Evolutionary conservation across 2,113 vertebrate species (phyloP), one percentile per base, ranked within the genome.

Genomic region (Pachycephala philippinensis): DNA sequence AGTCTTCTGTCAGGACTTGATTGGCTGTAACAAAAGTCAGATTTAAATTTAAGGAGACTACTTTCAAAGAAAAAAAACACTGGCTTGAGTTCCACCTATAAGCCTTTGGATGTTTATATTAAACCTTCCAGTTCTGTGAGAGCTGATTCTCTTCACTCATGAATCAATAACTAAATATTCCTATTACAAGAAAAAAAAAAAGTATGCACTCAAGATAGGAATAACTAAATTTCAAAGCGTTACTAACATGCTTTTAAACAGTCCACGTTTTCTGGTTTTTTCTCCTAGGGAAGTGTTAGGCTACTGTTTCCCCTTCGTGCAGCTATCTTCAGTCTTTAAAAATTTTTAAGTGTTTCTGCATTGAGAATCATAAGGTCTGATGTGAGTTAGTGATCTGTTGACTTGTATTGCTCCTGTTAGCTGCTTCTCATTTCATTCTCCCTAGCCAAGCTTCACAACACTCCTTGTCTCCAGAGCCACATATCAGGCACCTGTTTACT

Each of bases 141-240:
- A 74, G 21, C 8, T 63, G 24, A 28, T 85, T 83, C 53, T 84
- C 10, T 57, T 68, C 63, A 15, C 16, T 76, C 39, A 47, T 40
- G 11, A 83, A 79, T 37, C 7, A 75, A 39, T 64, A 92, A 69
- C 30, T 26, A 69, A 66, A 82, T 49, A 78, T n/a, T 61, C 10
- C 37, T 44, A 37, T 42, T 28, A 61, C 13, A 84, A 66, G n/a
- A 7, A 21, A 49, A 20, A 54, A 54, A 50, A 15, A 7, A 69
- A 52, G 9, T 13, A 61, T 20, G 9, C 13, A 63, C 0, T 0
- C 28, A 63, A 88, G 35, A 54, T 50, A 70, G 30, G 19, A 87
- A 59, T n/a, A 81, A 59, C 10, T 79, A 68, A 56, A 47, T 86
- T 42, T 50, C 47, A 40, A 82, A 42, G 13, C 4, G 3, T 71